Evolutionary conservation across 2,888 invertebrate species (phyloP).

Genomic region (Drosophila ustulata): DNA sequence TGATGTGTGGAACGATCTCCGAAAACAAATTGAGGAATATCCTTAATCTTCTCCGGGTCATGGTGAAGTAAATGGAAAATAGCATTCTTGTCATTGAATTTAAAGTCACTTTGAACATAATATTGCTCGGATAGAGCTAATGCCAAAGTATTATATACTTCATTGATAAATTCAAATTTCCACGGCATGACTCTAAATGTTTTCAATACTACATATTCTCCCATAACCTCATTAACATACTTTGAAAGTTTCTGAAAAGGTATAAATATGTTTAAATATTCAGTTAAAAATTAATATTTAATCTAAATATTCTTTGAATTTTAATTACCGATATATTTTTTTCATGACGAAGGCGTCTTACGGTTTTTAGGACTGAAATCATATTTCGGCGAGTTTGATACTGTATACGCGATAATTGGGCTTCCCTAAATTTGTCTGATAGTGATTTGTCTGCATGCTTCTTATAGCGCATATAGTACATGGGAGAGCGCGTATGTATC

Average conservation of each 20-base stretch:
- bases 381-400: constrained; percentile 82
- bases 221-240: constrained; percentile 80
- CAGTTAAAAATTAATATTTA: not conserved
- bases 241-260: constrained; percentile 69
- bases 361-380: constrained; percentile 69
- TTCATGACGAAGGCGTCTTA: constrained; percentile 62
- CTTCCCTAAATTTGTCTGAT: constrained; percentile 62
- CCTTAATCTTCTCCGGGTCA: constrained; percentile 66
- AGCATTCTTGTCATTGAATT: constrained; percentile 42
- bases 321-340: constrained; percentile 67
- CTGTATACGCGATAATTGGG: constrained; percentile 75
- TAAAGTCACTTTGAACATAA: constrained; percentile 44
- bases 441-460: constrained; percentile 69
- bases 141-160: constrained; percentile 81
- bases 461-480: constrained; percentile 73
- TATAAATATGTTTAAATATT: not conserved
- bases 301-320: not conserved
- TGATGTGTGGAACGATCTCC: constrained; percentile 80
- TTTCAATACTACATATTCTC: constrained; percentile 81
- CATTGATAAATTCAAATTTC: constrained; percentile 82
- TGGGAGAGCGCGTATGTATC: constrained; percentile 80
- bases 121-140: constrained; percentile 76
- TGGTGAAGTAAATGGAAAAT: constrained; percentile 63
- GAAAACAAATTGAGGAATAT: constrained; percentile 71
- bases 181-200: constrained; percentile 82